Evolutionary conservation across 2,113 vertebrate genomes (phyloP), one percentile per base, ranked within the genome.

Genomic region (Vidua macroura): DNA sequence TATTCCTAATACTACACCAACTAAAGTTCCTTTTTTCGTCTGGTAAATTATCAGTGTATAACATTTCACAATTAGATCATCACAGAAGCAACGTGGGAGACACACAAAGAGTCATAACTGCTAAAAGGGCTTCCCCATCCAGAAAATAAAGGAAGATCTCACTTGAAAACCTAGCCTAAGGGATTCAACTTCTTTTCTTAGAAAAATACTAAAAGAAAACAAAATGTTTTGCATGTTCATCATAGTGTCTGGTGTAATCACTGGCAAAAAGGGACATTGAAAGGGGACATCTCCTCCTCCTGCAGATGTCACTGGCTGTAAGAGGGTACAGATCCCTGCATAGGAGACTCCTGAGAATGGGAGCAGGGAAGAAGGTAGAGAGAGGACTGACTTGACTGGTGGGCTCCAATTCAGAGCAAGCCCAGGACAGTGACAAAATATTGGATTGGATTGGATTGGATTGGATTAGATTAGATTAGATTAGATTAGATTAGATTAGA

Each of bases 261-360:
- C 7, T 5, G 18, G 18, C 68, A 68, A 48, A 60, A 76, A 22
- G 30, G 19, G 58, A 37, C 27, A 11, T 2, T 31, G 35, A 15
- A 85, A 59, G 37, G 10, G 22, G 27, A n/a, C 13, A 18, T n/a
- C 10, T 28, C 46, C 25, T 23, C 30, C 13, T 79, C 37, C 25
- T 4, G 1, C 22, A 33, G 23, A 35, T 33, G 39, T 19, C 28
- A 30, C 52, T 33, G 21, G 33, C n/a, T 80, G 19, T 20, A 60
- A n/a, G 13, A 74, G 48, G 13, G n/a, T 15, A 18, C 0, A 2
- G 15, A 31, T 22, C 11, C 15, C 20, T 58, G n/a, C 16, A 25
- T 0, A 68, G 55, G n/a, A 68, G 25, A 69, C 3, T 28, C n/a
- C 24, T 11, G 19, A 37, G 52, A 48, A 19, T 2, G 4, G 19